Percentiles rank a stretch among this genome's conserved stretches.
Evolutionary conservation across 2,797 vertebrate genomes (phyloP).

Genomic region (Centropyge bicolor): DNA sequence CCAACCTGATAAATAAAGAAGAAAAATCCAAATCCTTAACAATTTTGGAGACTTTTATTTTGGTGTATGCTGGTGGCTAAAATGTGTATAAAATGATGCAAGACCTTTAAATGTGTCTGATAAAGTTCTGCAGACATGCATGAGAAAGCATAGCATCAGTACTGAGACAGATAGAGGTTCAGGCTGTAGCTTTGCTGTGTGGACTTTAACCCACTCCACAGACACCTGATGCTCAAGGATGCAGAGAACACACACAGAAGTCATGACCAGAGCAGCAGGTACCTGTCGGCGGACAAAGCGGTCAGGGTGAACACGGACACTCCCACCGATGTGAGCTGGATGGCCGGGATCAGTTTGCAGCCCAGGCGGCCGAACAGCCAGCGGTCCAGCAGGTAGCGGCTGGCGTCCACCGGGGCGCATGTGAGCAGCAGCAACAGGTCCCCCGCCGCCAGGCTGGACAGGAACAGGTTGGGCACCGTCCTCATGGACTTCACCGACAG

Average conservation of each 20-base stretch:
- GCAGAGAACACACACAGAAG: not conserved
- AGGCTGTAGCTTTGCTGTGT: too few relatives aligned
- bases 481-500: constrained; percentile 91
- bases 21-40: not conserved
- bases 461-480: constrained; percentile 93
- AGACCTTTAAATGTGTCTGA: not conserved
- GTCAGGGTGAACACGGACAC: constrained; percentile 98
- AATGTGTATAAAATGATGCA: not conserved
- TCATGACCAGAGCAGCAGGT: constrained; percentile 30
- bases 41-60: not conserved
- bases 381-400: constrained; percentile 91
- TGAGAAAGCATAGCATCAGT: not conserved
- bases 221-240: too few relatives aligned
- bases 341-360: constrained; percentile 96
- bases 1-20: not conserved
- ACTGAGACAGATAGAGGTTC: not conserved
- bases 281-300: constrained; percentile 96
- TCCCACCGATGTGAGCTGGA: constrained; percentile 96
- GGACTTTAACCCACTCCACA: too few relatives aligned
- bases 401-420: constrained; percentile 97
- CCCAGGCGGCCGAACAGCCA: constrained; percentile 96
- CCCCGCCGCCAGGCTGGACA: constrained; percentile 94
- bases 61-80: not conserved
- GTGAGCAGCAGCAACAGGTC: constrained; percentile 94
- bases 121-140: not conserved